These are phyloP conservation scores for Ceyx cyanopectus DNA, from an alignment of 2,113 vertebrate genomes.

Conservation along the genomic window DNA sequence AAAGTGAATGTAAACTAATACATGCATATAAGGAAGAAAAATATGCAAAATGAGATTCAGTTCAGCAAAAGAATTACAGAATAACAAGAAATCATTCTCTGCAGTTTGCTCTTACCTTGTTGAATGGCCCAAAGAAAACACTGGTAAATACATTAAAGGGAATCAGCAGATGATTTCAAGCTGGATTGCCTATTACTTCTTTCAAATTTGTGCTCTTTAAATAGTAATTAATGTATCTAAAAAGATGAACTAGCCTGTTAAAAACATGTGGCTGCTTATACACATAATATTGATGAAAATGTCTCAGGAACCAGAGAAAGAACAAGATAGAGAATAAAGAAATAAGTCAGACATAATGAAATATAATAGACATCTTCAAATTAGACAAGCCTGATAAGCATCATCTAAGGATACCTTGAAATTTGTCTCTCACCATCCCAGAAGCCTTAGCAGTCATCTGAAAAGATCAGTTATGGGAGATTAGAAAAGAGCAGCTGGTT, in stretches of 20 bases:
- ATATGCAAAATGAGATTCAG: background rate
- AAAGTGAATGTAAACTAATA: background rate
- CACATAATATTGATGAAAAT: background rate
- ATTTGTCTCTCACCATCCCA: background rate
- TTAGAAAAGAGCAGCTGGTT: conserved; percentile 9
- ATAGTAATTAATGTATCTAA: background rate
- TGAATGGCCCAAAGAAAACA: background rate
- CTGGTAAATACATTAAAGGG: background rate
- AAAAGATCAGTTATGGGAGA: background rate
- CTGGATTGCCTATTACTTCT: background rate
- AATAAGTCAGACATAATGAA: background rate
- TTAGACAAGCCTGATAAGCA: background rate
- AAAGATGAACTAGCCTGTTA: background rate
- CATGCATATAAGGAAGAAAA: background rate
- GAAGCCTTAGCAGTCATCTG: background rate
- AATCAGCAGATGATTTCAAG: background rate
- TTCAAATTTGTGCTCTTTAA: background rate
- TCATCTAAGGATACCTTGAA: background rate
- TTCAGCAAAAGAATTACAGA: background rate
- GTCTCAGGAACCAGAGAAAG: background rate
- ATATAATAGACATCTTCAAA: background rate
- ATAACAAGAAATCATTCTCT: background rate
- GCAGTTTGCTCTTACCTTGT: background rate
- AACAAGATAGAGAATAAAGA: background rate
- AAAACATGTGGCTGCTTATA: background rate